phyloP scores from a whole-genome alignment of 1,140 invertebrate species.

The Aphidius gifuensis region DNA sequence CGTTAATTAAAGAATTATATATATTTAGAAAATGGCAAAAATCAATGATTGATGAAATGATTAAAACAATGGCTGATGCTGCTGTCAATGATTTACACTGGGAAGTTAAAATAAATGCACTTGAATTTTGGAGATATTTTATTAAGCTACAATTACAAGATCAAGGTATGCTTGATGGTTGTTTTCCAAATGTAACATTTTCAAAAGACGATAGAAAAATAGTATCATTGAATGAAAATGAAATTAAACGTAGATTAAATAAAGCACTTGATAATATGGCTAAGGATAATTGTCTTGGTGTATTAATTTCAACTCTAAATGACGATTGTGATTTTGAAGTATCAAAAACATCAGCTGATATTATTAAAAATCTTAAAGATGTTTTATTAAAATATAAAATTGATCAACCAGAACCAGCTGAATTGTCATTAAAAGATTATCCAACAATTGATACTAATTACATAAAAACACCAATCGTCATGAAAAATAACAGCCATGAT shows the following conservation, averaged over 20 bases:
- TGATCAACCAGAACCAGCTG: constrained; percentile 40
- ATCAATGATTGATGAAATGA: constrained; percentile 41
- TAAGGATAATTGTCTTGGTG: constrained; percentile 64
- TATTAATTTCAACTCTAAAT: constrained; percentile 62
- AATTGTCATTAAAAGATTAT: constrained; percentile 46
- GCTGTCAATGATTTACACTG: constrained; percentile 71
- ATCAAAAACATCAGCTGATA: constrained; percentile 58
- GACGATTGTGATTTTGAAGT: constrained; percentile 73
- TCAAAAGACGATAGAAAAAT: constrained; percentile 76
- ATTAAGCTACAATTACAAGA: constrained; percentile 64
- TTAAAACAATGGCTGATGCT: constrained; percentile 59
- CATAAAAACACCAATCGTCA: constrained; percentile 30
- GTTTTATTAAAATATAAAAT: constrained; percentile 62
- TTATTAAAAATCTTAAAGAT: constrained; percentile 59
- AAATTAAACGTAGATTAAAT: constrained; percentile 64
- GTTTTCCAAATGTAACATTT: constrained; percentile 73
- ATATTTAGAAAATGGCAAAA: constrained; percentile 61
- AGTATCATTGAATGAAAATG: constrained; percentile 64
- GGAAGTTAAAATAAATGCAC: constrained; percentile 71
- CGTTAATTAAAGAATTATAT: constrained; percentile 65
- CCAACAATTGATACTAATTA: constrained; percentile 39
- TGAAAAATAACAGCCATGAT: constrained; percentile 17
- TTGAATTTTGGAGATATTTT: constrained; percentile 69
- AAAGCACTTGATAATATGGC: constrained; percentile 67
- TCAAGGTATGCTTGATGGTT: constrained; percentile 76